A percentile compares a stretch with the other conserved stretches of the same genome.
phyloP scores from a whole-genome alignment of 2,113 vertebrate genomes.

The Mugil cephalus region DNA sequence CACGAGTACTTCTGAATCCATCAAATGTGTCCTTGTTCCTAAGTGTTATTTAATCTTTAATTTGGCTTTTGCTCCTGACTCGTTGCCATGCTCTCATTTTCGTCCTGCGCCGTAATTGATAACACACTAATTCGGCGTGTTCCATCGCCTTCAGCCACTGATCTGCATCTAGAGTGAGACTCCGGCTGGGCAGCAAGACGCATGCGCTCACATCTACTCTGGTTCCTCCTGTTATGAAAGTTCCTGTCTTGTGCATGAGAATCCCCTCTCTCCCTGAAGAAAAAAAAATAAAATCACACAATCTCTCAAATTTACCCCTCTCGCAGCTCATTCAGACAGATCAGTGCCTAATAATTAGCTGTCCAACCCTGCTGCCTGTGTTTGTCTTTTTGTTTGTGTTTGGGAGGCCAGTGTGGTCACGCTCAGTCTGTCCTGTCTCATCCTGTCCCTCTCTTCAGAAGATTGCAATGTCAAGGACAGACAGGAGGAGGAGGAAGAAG shows the following conservation, averaged over 20 bases:
- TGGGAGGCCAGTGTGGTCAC: slow-evolving; percentile 16
- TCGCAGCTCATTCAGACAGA: slow-evolving; percentile 63
- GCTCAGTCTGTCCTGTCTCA: slow-evolving; percentile 55
- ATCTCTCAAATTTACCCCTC: slow-evolving; percentile 33
- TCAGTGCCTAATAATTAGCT: slow-evolving; percentile 66
- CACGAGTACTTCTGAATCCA: slow-evolving; percentile 10
- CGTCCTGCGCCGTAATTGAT: slow-evolving; percentile 56
- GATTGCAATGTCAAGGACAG: slow-evolving; percentile 26
- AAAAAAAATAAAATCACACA: slow-evolving; percentile 39
- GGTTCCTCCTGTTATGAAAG: slow-evolving; percentile 46
- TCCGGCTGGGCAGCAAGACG: slow-evolving; percentile 43
- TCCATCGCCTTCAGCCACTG: slow-evolving; percentile 64
- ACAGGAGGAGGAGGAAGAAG: slow-evolving; percentile 56
- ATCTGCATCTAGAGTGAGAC: slow-evolving; percentile 73
- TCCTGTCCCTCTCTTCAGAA: slow-evolving; percentile 69
- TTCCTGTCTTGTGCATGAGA: slow-evolving; percentile 66
- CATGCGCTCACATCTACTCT: slow-evolving; percentile 69
- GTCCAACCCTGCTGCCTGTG: slow-evolving; percentile 64
- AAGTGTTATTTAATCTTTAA: slow-evolving; percentile 34
- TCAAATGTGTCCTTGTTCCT: not conserved
- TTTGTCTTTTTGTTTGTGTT: slow-evolving; percentile 36
- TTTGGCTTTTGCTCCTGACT: slow-evolving; percentile 34
- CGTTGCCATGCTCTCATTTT: slow-evolving; percentile 73
- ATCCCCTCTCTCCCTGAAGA: slow-evolving; percentile 17
- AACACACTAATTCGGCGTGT: slow-evolving; percentile 69